Conservation (phyloP, 1,140 invertebrate genomes). For the Aphidius ervi region DNA sequence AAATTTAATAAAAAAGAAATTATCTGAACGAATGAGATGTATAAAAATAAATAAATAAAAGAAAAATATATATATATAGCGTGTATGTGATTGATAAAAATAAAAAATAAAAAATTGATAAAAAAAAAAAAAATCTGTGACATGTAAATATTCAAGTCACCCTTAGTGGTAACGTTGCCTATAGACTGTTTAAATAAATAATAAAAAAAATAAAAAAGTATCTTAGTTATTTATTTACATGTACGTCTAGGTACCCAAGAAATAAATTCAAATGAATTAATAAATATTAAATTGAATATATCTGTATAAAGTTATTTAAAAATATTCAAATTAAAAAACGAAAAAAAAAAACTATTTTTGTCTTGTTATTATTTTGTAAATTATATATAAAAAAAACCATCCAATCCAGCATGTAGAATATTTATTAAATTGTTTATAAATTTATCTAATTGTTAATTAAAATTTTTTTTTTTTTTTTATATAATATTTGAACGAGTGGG, state of each 20-base stretch:
- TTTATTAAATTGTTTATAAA: too few species aligned
- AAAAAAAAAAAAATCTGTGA: slow-evolving; percentile 27
- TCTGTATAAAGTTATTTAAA: too few species aligned
- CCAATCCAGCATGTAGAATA: too few species aligned
- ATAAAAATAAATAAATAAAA: slow-evolving; percentile 25
- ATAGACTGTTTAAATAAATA: slow-evolving; percentile 47
- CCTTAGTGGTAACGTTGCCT: slow-evolving; percentile 42
- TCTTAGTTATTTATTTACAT: slow-evolving; percentile 55
- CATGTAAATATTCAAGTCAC: slow-evolving; percentile 45
- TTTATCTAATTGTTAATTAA: slow-evolving; percentile 10
- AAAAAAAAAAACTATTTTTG: slow-evolving; percentile 6
- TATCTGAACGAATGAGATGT: slow-evolving; percentile 12
- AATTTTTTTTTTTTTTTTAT: background rate
- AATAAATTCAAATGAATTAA: slow-evolving; percentile 5
- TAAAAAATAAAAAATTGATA: background rate
- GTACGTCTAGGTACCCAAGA: slow-evolving; percentile 26
- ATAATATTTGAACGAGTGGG: slow-evolving; percentile 6
- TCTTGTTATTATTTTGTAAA: too few species aligned
- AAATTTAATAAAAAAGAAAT: slow-evolving; percentile 12
- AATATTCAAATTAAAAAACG: slow-evolving; percentile 16
- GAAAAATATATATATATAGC: slow-evolving; percentile 28
- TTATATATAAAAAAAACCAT: too few species aligned
- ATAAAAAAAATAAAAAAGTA: slow-evolving; percentile 31
- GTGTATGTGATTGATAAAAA: slow-evolving; percentile 25
- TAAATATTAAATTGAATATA: background rate